Base-by-base conservation (phyloP, 1,140 invertebrate genomes). In the Drosophila biarmipes region DNA sequence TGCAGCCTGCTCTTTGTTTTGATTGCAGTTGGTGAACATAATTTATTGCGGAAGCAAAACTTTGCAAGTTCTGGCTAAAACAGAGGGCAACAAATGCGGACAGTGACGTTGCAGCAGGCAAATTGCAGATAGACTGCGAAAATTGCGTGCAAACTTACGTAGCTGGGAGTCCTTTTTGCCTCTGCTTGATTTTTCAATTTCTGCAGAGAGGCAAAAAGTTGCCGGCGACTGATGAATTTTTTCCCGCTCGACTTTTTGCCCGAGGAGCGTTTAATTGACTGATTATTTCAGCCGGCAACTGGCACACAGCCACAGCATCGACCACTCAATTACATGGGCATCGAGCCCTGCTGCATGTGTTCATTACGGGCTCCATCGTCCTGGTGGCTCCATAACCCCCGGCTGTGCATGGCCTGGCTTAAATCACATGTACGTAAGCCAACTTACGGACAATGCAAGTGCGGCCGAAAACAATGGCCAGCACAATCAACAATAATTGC, bases 11-110 rank as follows among this genome's bases (percentile, higher is more conserved):
- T 72, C 73, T 72, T 72, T 86, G 81, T 78, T 86, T 86, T 81
- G 82, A 81, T 86, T 87, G 82, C 78, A 82, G 82, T 86, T 86
- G 69, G 58, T 45, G 62, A 78, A 82, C 78, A 87, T 87, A 86
- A 82, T 82, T 87, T 87, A 86, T 87, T 56, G 71, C 78, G 69
- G 62, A 19, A 56, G 53, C 19, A 66, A 72, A 85, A 61, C 63
- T 78, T 77, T 62, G 56, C 45, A 15, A 37, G 34, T 29, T 15
- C 48, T 46, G 29, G 67, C 52, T 2, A 49, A 51, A 71, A 71
- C 63, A 69, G 59, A 45, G 40, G 49, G 21, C 66, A 66, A 63
- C 43, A 29, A 66, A 29, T 51, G 63, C 51, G 66, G 63, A 73
- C 62, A 67, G 66, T 68, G 78, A 61, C 73, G 61, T 80, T 61